These are phyloP conservation scores for Apodemus sylvaticus DNA, from an alignment of 2,113 vertebrate genomes.

Conservation along the genomic window DNA sequence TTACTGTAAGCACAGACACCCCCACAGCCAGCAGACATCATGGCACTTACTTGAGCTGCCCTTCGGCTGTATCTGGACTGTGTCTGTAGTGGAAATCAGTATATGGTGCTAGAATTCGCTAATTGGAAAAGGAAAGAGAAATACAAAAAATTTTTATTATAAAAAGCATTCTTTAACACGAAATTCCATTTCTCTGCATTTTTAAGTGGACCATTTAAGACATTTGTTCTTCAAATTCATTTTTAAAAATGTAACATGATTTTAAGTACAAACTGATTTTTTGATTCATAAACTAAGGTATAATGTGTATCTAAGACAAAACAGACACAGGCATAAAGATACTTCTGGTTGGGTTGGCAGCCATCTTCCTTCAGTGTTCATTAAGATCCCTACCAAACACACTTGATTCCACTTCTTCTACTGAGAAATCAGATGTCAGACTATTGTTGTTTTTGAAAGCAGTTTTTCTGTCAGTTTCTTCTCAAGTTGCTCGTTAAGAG, in stretches of 20 bases:
- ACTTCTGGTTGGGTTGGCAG: background rate
- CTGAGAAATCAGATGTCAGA: background rate
- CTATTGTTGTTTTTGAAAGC: background rate
- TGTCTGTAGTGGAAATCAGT: conserved; percentile 99
- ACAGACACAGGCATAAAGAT: background rate
- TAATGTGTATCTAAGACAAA: background rate
- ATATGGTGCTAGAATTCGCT: conserved; percentile 99
- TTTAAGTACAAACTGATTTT: conserved; percentile 43
- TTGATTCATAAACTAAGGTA: background rate
- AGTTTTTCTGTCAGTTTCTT: background rate
- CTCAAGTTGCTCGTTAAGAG: background rate
- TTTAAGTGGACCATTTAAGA: conserved; percentile 11
- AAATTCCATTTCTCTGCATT: conserved; percentile 25
- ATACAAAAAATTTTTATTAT: conserved; percentile 30
- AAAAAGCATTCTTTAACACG: conserved; percentile 33
- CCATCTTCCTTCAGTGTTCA: background rate
- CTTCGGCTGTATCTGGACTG: conserved; percentile 97
- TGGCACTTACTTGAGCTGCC: conserved; percentile 97
- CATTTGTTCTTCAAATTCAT: conserved; percentile 47
- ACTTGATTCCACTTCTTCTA: background rate
- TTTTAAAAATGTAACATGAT: conserved; percentile 20
- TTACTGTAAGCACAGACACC: background rate
- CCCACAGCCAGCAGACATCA: conserved; percentile 17
- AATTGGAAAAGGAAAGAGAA: conserved; percentile 55
- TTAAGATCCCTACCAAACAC: background rate